A percentile compares a stretch with the other conserved stretches of the same genome.
Conservation (phyloP, 2,113 vertebrate genomes). For the Carassius auratus region DNA sequence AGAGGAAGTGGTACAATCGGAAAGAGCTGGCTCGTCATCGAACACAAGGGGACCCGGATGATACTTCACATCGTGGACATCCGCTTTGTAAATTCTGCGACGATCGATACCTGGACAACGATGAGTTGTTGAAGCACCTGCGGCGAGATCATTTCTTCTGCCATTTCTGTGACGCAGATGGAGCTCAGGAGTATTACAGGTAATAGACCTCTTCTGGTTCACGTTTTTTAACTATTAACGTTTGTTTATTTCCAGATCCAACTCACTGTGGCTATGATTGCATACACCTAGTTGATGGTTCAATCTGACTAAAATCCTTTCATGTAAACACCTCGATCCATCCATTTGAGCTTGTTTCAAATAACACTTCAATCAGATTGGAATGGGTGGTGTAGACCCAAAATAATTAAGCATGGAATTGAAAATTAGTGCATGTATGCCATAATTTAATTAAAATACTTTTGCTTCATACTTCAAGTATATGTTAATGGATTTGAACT, state of each 20-base stretch:
- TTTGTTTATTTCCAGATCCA: background rate
- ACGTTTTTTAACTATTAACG: background rate
- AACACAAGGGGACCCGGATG: constrained; percentile 91
- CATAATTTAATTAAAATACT: too few species aligned
- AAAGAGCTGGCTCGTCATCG: constrained; percentile 94
- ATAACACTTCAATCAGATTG: background rate
- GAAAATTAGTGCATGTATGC: background rate
- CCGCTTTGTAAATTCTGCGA: constrained; percentile 98
- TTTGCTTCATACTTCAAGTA: too few species aligned
- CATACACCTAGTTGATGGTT: background rate
- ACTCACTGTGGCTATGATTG: background rate
- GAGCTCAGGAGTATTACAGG: constrained; percentile 98
- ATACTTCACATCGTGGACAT: constrained; percentile 95
- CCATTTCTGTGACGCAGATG: constrained; percentile 95
- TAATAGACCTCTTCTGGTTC: constrained; percentile 48
- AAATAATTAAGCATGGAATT: background rate
- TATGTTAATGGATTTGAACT: too few species aligned
- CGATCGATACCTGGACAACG: constrained; percentile 94
- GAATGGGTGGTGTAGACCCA: background rate
- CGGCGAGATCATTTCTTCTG: constrained; percentile 96
- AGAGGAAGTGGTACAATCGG: constrained; percentile 95
- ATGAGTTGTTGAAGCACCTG: constrained; percentile 93
- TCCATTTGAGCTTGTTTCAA: background rate
- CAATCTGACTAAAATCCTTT: background rate
- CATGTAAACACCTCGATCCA: background rate